Evolutionary conservation across 2,888 invertebrate species (phyloP).

Genomic region (Sesia apiformis): DNA sequence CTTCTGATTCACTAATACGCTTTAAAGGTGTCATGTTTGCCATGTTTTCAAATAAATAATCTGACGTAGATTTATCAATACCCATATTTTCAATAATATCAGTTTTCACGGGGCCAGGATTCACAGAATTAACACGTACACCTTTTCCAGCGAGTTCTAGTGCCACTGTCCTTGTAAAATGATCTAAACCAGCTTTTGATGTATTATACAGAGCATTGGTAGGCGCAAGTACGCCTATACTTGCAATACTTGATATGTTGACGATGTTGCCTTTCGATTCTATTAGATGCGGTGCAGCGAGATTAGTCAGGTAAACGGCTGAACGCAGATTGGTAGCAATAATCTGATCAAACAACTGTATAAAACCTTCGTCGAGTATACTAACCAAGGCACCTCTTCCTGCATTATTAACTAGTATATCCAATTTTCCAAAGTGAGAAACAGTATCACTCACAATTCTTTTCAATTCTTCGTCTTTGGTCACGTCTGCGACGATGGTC

Average conservation of each 20-base stretch:
- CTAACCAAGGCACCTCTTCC: constrained; percentile 6
- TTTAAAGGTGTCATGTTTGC: constrained; percentile 13
- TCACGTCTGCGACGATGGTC: constrained; percentile 11
- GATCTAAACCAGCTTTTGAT: constrained; percentile 25
- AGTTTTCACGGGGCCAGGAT: constrained; percentile 70
- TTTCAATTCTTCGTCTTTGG: constrained; percentile 9
- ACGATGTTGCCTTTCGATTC: constrained; percentile 32
- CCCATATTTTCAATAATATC: constrained; percentile 17
- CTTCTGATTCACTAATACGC: constrained; percentile 23
- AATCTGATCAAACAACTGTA: constrained; percentile 9
- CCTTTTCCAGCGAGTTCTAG: constrained; percentile 19
- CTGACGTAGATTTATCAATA: background rate
- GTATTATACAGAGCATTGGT: constrained; percentile 11
- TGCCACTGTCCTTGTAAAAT: constrained; percentile 22
- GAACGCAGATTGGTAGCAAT: constrained; percentile 11
- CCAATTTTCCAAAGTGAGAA: constrained; percentile 9
- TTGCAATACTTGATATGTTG: constrained; percentile 27
- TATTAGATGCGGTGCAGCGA: constrained; percentile 23
- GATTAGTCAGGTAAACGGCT: constrained; percentile 7
- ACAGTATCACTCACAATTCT: constrained; percentile 10
- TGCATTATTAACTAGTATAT: constrained; percentile 15
- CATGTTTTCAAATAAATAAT: constrained; percentile 6
- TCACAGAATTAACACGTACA: constrained; percentile 65
- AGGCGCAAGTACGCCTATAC: background rate
- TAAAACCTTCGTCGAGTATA: constrained; percentile 3